Evolutionary conservation across 2,113 vertebrate genomes (phyloP).

Genomic region (Sebastes schlegelii): DNA sequence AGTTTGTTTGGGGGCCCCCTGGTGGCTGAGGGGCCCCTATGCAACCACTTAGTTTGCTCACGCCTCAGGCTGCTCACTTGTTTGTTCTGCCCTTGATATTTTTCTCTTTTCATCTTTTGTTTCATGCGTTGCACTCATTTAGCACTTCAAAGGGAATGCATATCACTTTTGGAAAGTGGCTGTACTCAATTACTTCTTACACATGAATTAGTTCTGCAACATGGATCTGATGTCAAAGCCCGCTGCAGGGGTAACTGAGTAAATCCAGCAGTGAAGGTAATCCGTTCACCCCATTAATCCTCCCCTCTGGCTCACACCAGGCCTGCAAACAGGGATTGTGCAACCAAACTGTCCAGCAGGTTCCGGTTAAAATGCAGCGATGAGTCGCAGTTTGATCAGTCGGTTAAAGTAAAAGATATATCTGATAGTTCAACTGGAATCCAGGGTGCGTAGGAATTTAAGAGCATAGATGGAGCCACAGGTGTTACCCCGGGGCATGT

Average conservation of each 20-base stretch:
- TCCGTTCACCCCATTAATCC: constrained; percentile 1
- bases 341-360: constrained; percentile 59
- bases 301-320: constrained; percentile 48
- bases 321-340: constrained; percentile 50
- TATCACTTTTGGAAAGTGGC: constrained; percentile 23
- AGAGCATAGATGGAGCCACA: neutral
- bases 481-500: neutral
- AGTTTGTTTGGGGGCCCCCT: constrained; percentile 30
- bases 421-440: constrained; percentile 57
- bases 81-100: constrained; percentile 51
- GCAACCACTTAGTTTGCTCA: constrained; percentile 19
- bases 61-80: constrained; percentile 36
- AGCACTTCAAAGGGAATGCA: constrained; percentile 53
- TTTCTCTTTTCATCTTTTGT: constrained; percentile 56
- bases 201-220: constrained; percentile 12
- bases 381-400: constrained; percentile 11
- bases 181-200: constrained; percentile 23
- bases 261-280: constrained; percentile 10
- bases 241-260: constrained; percentile 21
- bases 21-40: constrained; percentile 22
- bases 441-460: constrained; percentile 27
- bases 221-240: constrained; percentile 5
- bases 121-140: constrained; percentile 46
- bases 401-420: constrained; percentile 46
- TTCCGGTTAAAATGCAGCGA: constrained; percentile 27